phyloP scores from a whole-genome alignment of 2,888 invertebrate genomes.

The Priocnemis perturbator region DNA sequence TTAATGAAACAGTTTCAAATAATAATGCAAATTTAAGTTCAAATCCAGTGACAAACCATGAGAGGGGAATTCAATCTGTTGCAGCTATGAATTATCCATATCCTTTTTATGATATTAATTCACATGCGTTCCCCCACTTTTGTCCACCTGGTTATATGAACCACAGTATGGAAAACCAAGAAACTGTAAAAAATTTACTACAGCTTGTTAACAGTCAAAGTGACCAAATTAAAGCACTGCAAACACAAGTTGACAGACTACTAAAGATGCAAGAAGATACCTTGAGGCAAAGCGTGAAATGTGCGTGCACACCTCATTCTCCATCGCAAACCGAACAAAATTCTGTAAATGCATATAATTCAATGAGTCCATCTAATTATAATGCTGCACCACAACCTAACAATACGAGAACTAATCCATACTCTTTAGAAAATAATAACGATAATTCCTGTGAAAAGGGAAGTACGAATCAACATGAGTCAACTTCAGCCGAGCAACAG shows the following conservation, averaged over 20 bases:
- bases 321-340: conserved; percentile 70
- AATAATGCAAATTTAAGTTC: neutral
- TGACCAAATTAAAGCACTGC: conserved; percentile 80
- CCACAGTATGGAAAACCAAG: conserved; percentile 52
- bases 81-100: conserved; percentile 32
- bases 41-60: neutral
- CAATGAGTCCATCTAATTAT: conserved; percentile 15
- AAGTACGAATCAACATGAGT: conserved; percentile 43
- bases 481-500: conserved; percentile 38
- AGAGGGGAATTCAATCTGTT: conserved; percentile 30
- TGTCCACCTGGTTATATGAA: conserved; percentile 37
- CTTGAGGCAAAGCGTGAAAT: conserved; percentile 53
- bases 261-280: conserved; percentile 68
- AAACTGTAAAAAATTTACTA: conserved; percentile 76
- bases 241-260: conserved; percentile 81
- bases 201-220: conserved; percentile 82
- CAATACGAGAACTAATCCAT: neutral
- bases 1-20: conserved; percentile 4
- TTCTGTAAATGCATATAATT: conserved; percentile 43
- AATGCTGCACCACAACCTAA: conserved; percentile 21
- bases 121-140: conserved; percentile 37
- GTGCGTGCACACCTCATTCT: conserved; percentile 50
- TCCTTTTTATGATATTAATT: conserved; percentile 37
- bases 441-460: conserved; percentile 37
- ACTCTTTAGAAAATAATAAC: conserved; percentile 28